A percentile compares a stretch with the other conserved stretches of the same genome.
Conservation (phyloP, 2,113 vertebrate species). For the Stegostoma tigrinum region DNA sequence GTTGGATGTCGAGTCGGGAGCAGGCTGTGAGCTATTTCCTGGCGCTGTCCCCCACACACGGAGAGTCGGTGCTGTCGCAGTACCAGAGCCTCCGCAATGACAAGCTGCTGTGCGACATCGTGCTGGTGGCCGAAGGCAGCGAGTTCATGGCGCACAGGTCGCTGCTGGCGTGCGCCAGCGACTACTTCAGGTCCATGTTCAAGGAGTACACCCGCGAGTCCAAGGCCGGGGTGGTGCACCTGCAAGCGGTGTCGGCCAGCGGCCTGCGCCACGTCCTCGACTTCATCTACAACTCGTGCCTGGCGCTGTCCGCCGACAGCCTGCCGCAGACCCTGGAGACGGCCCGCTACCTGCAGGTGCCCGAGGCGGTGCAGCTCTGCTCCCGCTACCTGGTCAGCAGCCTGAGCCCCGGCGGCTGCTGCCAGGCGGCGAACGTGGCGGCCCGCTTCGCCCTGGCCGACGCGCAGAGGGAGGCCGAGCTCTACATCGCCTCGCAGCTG, state of each 20-base stretch:
- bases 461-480: conserved; percentile 58
- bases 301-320: conserved; percentile 69
- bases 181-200: conserved; percentile 91
- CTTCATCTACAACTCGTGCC: conserved; percentile 89
- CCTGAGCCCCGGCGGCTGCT: conserved; percentile 69
- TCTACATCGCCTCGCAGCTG: conserved; percentile 64
- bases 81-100: conserved; percentile 77
- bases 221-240: conserved; percentile 58
- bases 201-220: conserved; percentile 77
- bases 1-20: not conserved
- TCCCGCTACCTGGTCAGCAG: conserved; percentile 71
- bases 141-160: conserved; percentile 83
- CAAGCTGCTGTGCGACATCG: conserved; percentile 78
- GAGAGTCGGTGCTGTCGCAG: conserved; percentile 63
- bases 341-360: conserved; percentile 84
- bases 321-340: conserved; percentile 77
- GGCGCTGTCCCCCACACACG: conserved; percentile 77
- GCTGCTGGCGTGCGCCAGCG: conserved; percentile 81
- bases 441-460: conserved; percentile 65
- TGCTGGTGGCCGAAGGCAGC: conserved; percentile 70
- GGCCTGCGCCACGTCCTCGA: conserved; percentile 78
- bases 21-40: conserved; percentile 67
- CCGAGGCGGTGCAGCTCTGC: conserved; percentile 71
- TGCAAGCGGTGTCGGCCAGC: conserved; percentile 64
- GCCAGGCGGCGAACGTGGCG: conserved; percentile 76